Evolutionary conservation across 2,888 invertebrate species (phyloP).

Genomic region (Andrena bicolor): DNA sequence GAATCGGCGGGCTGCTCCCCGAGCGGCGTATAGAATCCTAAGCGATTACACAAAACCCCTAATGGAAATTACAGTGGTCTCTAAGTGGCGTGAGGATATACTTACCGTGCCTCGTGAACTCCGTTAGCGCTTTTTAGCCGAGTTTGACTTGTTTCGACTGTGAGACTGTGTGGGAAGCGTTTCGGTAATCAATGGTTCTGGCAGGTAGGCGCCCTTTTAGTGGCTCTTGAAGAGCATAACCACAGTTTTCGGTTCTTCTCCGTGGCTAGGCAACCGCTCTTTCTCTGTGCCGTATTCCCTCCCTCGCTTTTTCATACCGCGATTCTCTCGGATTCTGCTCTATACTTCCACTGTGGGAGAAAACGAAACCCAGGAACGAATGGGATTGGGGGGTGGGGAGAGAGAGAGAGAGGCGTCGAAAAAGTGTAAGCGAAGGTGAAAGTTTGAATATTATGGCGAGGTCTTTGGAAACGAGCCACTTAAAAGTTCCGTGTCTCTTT

Average conservation of each 20-base stretch:
- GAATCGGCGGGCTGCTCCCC: constrained; percentile 40
- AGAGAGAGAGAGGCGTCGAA: neutral
- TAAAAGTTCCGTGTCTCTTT: constrained; percentile 30
- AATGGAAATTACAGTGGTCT: constrained; percentile 84
- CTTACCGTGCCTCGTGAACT: constrained; percentile 75
- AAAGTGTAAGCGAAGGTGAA: constrained; percentile 29
- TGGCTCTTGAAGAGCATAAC: constrained; percentile 78
- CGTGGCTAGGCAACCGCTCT: constrained; percentile 71
- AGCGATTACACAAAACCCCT: constrained; percentile 78
- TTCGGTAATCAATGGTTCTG: constrained; percentile 84
- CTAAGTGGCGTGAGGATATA: constrained; percentile 82
- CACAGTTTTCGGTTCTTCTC: constrained; percentile 73
- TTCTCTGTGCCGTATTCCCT: constrained; percentile 51
- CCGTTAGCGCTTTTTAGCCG: constrained; percentile 80
- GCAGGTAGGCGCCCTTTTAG: constrained; percentile 83
- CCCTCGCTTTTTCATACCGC: constrained; percentile 54
- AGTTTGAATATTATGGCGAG: constrained; percentile 19
- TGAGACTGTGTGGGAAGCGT: constrained; percentile 83
- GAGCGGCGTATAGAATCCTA: constrained; percentile 55
- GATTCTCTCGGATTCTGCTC: constrained; percentile 40
- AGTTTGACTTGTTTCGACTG: constrained; percentile 79
- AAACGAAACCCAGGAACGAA: constrained; percentile 21
- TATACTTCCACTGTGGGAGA: constrained; percentile 41
- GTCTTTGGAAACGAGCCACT: constrained; percentile 2
- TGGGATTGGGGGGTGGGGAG: neutral